Evolutionary conservation across 2,113 vertebrate genomes (phyloP).

Genomic region (Macroglossus sobrinus): DNA sequence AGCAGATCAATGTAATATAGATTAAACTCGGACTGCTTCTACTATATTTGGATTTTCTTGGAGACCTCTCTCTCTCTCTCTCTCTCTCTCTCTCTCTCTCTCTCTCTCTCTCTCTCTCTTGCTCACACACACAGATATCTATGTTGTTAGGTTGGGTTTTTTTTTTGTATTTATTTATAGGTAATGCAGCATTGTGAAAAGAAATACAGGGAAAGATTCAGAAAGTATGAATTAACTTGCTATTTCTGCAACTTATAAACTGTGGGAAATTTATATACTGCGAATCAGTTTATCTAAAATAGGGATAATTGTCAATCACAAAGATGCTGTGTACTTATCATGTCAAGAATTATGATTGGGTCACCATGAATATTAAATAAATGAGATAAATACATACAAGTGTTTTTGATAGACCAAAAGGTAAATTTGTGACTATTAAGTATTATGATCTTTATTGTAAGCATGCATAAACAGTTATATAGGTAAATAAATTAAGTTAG

Average conservation of each 20-base stretch:
- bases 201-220: neutral
- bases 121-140: neutral
- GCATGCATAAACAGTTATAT: neutral
- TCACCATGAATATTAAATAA: neutral
- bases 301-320: neutral
- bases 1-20: neutral
- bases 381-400: neutral
- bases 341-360: neutral
- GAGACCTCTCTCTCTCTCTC: neutral
- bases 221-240: neutral
- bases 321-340: neutral
- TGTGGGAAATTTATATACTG: neutral
- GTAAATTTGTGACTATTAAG: neutral
- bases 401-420: neutral
- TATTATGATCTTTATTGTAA: neutral
- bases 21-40: neutral
- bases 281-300: neutral
- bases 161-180: neutral
- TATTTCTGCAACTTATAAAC: neutral
- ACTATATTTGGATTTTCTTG: neutral
- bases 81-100: neutral
- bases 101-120: neutral
- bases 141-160: fast-evolving
- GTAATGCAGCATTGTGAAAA: neutral
- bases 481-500: neutral